Percentiles rank a stretch among this genome's conserved stretches.
phyloP scores from a whole-genome alignment of 1,140 invertebrate species.

The Drosophila busckii region DNA sequence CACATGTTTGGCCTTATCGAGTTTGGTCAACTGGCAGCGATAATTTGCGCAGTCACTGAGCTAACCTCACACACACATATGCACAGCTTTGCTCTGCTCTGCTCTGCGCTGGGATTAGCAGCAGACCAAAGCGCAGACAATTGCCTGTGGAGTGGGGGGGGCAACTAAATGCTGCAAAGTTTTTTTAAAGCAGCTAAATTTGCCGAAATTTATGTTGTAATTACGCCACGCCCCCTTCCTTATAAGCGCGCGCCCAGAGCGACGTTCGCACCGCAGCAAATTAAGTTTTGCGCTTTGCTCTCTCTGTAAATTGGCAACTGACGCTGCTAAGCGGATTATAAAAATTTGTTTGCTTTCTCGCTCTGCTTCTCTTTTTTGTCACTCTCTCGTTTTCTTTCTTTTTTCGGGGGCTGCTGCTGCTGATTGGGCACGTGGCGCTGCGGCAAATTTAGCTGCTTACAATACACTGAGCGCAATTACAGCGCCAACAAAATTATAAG shows the following conservation, averaged over 20 bases:
- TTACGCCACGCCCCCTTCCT: slow-evolving; percentile 23
- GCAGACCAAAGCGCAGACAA: slow-evolving; percentile 30
- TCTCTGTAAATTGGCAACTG: slow-evolving; percentile 37
- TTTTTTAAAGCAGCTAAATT: slow-evolving; percentile 66
- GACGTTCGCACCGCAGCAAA: slow-evolving; percentile 52
- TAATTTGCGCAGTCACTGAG: slow-evolving; percentile 27
- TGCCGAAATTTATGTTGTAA: slow-evolving; percentile 69
- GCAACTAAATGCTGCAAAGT: slow-evolving; percentile 26
- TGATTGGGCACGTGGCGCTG: slow-evolving; percentile 39
- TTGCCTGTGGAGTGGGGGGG: neutral
- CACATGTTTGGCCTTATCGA: slow-evolving; percentile 37
- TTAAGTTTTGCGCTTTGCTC: slow-evolving; percentile 62
- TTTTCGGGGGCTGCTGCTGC: slow-evolving; percentile 12
- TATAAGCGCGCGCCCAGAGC: neutral
- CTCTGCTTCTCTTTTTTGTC: neutral
- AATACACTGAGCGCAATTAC: slow-evolving; percentile 69
- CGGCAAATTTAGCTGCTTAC: slow-evolving; percentile 63
- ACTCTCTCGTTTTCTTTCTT: slow-evolving; percentile 2
- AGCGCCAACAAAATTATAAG: slow-evolving; percentile 25
- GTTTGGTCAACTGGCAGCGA: slow-evolving; percentile 34
- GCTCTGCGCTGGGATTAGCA: slow-evolving; percentile 35
- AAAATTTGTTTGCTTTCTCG: slow-evolving; percentile 25
- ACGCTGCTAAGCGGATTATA: slow-evolving; percentile 65
- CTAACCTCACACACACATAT: slow-evolving; percentile 22
- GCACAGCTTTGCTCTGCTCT: slow-evolving; percentile 17